Evolutionary conservation across 2,797 vertebrate genomes (phyloP).

Genomic region (Lithobates sylvaticus): DNA sequence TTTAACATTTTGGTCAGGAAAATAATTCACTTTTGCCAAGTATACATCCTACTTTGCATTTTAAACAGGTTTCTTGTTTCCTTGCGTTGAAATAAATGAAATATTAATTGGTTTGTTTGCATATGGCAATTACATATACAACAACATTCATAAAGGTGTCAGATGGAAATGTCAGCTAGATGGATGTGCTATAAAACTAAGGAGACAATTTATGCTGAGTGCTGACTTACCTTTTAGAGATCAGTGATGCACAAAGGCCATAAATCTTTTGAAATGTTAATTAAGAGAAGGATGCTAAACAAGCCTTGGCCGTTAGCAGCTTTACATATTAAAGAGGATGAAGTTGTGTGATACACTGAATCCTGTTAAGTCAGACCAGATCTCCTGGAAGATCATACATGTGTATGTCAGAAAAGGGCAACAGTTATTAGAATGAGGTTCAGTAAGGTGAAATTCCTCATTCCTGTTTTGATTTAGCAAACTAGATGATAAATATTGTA

Average conservation of each 20-base stretch:
- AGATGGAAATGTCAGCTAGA: conserved; percentile 56
- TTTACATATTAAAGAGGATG: conserved; percentile 23
- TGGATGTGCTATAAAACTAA: conserved; percentile 38
- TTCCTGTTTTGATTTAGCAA: neutral
- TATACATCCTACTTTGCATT: conserved; percentile 9
- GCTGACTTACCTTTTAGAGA: conserved; percentile 51
- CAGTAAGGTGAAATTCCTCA: neutral
- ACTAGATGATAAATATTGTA: neutral
- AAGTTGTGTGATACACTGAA: conserved; percentile 15
- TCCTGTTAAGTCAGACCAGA: neutral
- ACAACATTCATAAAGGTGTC: conserved; percentile 60
- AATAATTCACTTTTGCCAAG: conserved; percentile 21
- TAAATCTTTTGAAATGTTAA: conserved; percentile 60
- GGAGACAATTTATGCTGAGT: conserved; percentile 35
- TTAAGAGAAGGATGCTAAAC: conserved; percentile 23
- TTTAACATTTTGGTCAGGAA: conserved; percentile 21
- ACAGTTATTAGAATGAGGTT: too few relatives aligned
- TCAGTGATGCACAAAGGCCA: conserved; percentile 57
- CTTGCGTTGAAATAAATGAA: conserved; percentile 43
- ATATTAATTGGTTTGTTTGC: conserved; percentile 61
- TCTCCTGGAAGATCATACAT: neutral
- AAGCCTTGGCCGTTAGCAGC: neutral
- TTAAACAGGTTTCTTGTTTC: conserved; percentile 18
- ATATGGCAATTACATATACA: conserved; percentile 56
- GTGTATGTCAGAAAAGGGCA: neutral